These are phyloP conservation scores for Dusona sp. DNA, from an alignment of 2,888 invertebrate genomes.

Conservation along the genomic window DNA sequence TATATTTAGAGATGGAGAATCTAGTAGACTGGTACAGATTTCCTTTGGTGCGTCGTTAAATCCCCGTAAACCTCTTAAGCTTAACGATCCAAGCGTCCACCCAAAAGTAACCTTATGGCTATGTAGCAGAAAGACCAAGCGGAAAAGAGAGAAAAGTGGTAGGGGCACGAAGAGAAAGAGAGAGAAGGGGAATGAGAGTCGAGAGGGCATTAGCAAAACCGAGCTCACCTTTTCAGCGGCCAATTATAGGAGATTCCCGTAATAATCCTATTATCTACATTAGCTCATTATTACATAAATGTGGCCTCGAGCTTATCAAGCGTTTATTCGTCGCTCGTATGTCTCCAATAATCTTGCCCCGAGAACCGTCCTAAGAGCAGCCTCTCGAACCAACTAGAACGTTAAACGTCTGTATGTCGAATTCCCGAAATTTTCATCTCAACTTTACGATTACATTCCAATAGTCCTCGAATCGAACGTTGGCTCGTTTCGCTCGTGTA, in stretches of 20 bases:
- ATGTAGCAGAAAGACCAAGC: slow-evolving; percentile 17
- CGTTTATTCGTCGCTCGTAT: slow-evolving; percentile 70
- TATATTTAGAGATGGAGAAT: slow-evolving; percentile 9
- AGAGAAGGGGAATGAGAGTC: slow-evolving; percentile 51
- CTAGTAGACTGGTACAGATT: slow-evolving; percentile 51
- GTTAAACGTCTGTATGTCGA: slow-evolving; percentile 39
- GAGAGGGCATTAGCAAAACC: slow-evolving; percentile 75
- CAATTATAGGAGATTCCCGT: slow-evolving; percentile 83
- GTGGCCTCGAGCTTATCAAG: slow-evolving; percentile 73
- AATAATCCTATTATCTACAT: slow-evolving; percentile 84
- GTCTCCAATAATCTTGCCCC: slow-evolving; percentile 61
- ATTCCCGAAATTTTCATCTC: slow-evolving; percentile 58
- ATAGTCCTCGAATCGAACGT: slow-evolving; percentile 46
- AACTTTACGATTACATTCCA: slow-evolving; percentile 58
- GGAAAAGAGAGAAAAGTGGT: slow-evolving; percentile 44
- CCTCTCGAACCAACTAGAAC: slow-evolving; percentile 43
- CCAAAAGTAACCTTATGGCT: slow-evolving; percentile 76
- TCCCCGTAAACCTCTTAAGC: slow-evolving; percentile 80
- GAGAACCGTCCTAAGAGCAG: slow-evolving; percentile 28
- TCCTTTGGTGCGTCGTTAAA: slow-evolving; percentile 70
- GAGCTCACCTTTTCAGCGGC: slow-evolving; percentile 83
- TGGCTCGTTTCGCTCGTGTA: slow-evolving; percentile 10
- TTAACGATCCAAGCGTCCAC: slow-evolving; percentile 78
- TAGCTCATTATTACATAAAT: slow-evolving; percentile 84
- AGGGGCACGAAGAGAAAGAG: slow-evolving; percentile 23